These are phyloP conservation scores for Xanthorhoe spadicearia DNA, from an alignment of 2,888 invertebrate genomes.

Conservation along the genomic window DNA sequence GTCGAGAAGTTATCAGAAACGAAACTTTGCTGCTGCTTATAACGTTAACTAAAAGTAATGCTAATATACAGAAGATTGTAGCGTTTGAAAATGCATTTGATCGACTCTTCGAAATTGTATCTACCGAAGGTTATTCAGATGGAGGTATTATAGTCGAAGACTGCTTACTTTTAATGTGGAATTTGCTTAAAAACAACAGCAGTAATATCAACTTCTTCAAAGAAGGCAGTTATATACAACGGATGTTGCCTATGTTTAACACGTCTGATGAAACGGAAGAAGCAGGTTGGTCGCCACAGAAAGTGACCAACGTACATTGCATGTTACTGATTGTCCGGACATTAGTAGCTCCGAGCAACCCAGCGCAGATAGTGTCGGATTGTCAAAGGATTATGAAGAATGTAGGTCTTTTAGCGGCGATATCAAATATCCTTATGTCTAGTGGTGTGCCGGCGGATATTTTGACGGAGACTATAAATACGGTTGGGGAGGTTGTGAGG, in stretches of 20 bases:
- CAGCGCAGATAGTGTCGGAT: slow-evolving; percentile 90
- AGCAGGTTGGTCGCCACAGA: slow-evolving; percentile 95
- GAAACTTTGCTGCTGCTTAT: slow-evolving; percentile 96
- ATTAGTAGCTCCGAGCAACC: slow-evolving; percentile 96
- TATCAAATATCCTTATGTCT: slow-evolving; percentile 97
- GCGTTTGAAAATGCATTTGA: slow-evolving; percentile 99
- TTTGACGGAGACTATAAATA: slow-evolving; percentile 97
- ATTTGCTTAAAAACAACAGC: slow-evolving; percentile 96
- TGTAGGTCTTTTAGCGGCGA: slow-evolving; percentile 85
- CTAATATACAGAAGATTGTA: slow-evolving; percentile 99
- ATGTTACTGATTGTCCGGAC: slow-evolving; percentile 95
- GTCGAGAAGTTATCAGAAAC: slow-evolving; percentile 97
- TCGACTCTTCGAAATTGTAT: slow-evolving; percentile 95
- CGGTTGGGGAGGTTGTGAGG: slow-evolving; percentile 96
- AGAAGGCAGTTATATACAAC: slow-evolving; percentile 98
- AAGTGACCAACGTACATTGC: slow-evolving; percentile 96
- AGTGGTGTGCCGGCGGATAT: slow-evolving; percentile 98
- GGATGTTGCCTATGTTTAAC: slow-evolving; percentile 94
- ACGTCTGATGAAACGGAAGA: slow-evolving; percentile 89
- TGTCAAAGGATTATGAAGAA: slow-evolving; percentile 96
- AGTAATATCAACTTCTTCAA: slow-evolving; percentile 99
- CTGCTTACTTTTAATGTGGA: slow-evolving; percentile 96
- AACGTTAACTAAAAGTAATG: slow-evolving; percentile 96
- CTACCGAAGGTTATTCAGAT: slow-evolving; percentile 95
- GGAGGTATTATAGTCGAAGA: slow-evolving; percentile 99